Evolutionary conservation across 2,113 vertebrate species (phyloP).

Genomic region (Podarcis cretensis): DNA sequence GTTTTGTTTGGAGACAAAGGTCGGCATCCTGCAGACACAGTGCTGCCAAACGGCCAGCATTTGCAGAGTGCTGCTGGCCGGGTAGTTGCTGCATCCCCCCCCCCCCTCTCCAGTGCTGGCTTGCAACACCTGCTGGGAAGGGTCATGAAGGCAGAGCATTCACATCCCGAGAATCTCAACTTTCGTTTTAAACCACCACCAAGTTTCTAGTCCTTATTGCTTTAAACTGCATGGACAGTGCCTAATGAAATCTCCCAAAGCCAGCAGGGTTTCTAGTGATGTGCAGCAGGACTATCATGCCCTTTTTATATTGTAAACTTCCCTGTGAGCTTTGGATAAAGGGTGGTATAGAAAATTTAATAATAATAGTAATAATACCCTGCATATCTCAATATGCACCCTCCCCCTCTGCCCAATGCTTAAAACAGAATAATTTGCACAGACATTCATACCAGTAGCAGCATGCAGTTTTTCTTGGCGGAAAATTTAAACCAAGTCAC

Average conservation of each 20-base stretch:
- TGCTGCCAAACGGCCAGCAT: neutral
- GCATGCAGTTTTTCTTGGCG: neutral
- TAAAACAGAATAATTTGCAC: neutral
- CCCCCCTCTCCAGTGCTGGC: neutral
- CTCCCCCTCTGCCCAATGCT: neutral
- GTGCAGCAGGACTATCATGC: too few species aligned
- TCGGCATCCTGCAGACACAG: neutral
- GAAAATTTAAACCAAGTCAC: neutral
- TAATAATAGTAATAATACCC: too few species aligned
- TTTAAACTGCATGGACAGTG: neutral
- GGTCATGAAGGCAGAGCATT: neutral
- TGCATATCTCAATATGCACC: neutral
- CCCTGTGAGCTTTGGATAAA: too few species aligned
- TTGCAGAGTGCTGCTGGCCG: too few species aligned
- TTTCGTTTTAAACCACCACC: neutral
- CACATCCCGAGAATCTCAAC: neutral
- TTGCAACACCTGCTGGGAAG: neutral
- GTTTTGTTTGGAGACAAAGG: neutral
- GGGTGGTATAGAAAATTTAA: too few species aligned
- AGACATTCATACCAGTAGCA: neutral
- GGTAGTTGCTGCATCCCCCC: neutral
- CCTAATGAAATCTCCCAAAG: neutral
- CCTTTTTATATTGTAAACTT: too few species aligned
- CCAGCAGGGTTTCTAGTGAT: too few species aligned
- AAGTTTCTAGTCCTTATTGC: neutral